These are phyloP conservation scores for Yponomeuta sedellus DNA, from an alignment of 2,888 invertebrate genomes.

Conservation along the genomic window DNA sequence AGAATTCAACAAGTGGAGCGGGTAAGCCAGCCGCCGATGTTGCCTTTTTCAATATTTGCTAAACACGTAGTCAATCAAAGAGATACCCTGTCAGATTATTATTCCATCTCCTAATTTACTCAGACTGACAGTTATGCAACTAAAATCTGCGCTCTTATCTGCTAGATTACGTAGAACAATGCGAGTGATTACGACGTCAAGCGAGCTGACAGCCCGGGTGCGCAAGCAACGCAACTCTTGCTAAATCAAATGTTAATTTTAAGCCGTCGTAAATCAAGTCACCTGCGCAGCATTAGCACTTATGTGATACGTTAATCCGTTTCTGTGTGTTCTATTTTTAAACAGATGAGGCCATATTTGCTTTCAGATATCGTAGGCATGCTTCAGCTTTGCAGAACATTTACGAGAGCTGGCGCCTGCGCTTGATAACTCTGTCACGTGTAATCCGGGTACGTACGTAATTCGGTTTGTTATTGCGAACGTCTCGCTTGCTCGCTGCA, in stretches of 20 bases:
- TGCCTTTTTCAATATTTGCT: conserved; percentile 8
- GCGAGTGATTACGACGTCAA: conserved; percentile 68
- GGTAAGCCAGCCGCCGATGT: not conserved
- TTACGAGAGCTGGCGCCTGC: conserved; percentile 68
- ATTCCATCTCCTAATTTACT: conserved; percentile 54
- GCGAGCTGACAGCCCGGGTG: conserved; percentile 52
- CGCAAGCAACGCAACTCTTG: conserved; percentile 48
- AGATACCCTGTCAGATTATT: conserved; percentile 64
- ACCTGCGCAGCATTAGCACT: conserved; percentile 51
- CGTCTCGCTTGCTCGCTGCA: conserved; percentile 47
- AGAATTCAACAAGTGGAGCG: not conserved
- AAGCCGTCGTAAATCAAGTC: conserved; percentile 69
- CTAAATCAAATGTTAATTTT: conserved; percentile 69
- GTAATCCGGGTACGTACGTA: conserved; percentile 70
- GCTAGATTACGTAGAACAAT: conserved; percentile 69
- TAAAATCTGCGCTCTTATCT: conserved; percentile 59
- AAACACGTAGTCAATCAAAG: conserved; percentile 59
- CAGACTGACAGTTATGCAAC: conserved; percentile 69
- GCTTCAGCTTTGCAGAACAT: conserved; percentile 64
- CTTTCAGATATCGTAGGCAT: conserved; percentile 64
- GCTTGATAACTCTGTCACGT: conserved; percentile 66
- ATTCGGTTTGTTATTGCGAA: conserved; percentile 71
- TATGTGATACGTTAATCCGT: conserved; percentile 71
- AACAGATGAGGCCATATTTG: conserved; percentile 73
- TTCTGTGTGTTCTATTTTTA: conserved; percentile 74